Evolutionary conservation across 92 coral and sea anemone genomes (phyloP).

Genomic region (Chrysogorgia sp.): DNA sequence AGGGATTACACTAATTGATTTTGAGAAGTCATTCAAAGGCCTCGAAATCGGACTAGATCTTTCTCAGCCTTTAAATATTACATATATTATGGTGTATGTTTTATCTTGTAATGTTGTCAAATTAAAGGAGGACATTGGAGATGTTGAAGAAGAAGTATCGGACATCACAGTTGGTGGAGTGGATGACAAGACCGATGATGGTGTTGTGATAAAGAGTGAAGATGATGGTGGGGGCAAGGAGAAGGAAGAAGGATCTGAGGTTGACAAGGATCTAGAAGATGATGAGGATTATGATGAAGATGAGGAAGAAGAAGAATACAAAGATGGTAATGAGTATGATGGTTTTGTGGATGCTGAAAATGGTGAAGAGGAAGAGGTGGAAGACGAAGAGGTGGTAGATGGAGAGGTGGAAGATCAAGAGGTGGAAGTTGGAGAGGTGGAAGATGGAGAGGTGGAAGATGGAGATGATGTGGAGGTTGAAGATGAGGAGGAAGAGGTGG

Average conservation of each 20-base stretch:
- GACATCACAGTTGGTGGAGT: not conserved
- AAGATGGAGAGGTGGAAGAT: slow-evolving; percentile 8
- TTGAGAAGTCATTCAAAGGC: no score
- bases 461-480: slow-evolving; percentile 5
- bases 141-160: not conserved
- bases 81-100: no score
- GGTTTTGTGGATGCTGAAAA: slow-evolving; percentile 57
- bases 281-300: slow-evolving; percentile 40
- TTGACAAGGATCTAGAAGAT: slow-evolving; percentile 24
- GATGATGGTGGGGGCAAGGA: slow-evolving; percentile 6
- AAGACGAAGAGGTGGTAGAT: slow-evolving; percentile 1
- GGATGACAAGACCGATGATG: not conserved
- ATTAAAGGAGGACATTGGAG: not conserved
- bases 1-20: no score
- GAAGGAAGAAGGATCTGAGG: not conserved
- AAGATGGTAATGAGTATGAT: slow-evolving; percentile 45
- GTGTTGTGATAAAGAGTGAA: not conserved
- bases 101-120: not conserved
- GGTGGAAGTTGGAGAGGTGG: slow-evolving; percentile 4
- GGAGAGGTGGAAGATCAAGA: slow-evolving; percentile 1
- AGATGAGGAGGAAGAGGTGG: not conserved
- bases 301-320: slow-evolving; percentile 40
- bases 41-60: no score
- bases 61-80: no score
- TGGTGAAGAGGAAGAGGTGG: slow-evolving; percentile 54